These are phyloP conservation scores for Drosophila lutescens DNA, from an alignment of 2,888 invertebrate species.

Conservation along the genomic window DNA sequence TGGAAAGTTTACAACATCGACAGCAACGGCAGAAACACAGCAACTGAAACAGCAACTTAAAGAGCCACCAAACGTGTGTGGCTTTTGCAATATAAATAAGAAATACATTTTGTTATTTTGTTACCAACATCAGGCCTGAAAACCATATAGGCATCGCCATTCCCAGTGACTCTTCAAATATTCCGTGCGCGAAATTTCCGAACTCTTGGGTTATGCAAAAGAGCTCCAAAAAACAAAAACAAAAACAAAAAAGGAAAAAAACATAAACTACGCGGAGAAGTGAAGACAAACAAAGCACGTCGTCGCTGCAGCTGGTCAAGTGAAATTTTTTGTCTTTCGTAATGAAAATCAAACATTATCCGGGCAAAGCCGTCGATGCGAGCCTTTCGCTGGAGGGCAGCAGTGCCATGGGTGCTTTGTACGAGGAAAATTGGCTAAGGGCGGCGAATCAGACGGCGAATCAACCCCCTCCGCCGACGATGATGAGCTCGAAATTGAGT, in stretches of 20 bases:
- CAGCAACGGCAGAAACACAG: constrained; percentile 22
- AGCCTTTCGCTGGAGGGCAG: constrained; percentile 89
- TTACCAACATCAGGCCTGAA: constrained; percentile 39
- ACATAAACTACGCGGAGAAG: constrained; percentile 32
- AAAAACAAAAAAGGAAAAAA: constrained; percentile 28
- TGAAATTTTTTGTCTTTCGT: constrained; percentile 58
- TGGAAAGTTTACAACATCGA: constrained; percentile 64
- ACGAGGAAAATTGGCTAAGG: constrained; percentile 94
- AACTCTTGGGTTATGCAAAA: constrained; percentile 69
- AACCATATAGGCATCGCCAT: constrained; percentile 8
- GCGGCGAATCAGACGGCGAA: constrained; percentile 79
- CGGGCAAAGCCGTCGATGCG: constrained; percentile 91
- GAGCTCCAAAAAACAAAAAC: constrained; percentile 28
- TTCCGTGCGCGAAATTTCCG: constrained; percentile 67
- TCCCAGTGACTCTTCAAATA: constrained; percentile 70
- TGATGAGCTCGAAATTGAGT: constrained; percentile 27
- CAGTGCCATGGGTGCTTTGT: constrained; percentile 90
- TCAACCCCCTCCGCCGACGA: not conserved
- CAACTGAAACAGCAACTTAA: constrained; percentile 19
- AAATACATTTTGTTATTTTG: constrained; percentile 67
- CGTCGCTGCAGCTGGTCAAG: constrained; percentile 54
- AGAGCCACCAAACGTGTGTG: constrained; percentile 24
- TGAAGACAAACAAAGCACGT: constrained; percentile 59
- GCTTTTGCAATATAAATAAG: constrained; percentile 64
- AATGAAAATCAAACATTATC: constrained; percentile 94